phyloP scores from a whole-genome alignment of 1,140 invertebrate genomes.

The Aricia agestis region DNA sequence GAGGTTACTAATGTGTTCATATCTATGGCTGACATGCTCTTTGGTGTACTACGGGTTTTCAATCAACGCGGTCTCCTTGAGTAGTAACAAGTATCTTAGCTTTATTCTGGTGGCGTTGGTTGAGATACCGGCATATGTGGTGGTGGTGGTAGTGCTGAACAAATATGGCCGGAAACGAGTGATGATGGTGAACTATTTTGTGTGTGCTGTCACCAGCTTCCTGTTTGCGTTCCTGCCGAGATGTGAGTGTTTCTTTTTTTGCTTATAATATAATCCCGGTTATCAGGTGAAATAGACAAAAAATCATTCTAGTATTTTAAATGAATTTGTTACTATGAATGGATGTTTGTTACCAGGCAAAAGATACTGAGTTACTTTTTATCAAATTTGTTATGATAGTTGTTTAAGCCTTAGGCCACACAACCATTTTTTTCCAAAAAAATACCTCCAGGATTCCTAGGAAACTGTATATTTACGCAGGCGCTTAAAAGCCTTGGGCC shows the following conservation, averaged over 20 bases:
- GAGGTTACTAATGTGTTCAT: constrained; percentile 80
- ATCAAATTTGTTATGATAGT: no score
- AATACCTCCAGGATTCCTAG: no score
- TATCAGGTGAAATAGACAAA: no score
- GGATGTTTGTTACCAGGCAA: no score
- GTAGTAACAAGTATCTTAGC: constrained; percentile 81
- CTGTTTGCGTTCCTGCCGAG: constrained; percentile 67
- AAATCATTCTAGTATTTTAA: no score
- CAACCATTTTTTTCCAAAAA: no score
- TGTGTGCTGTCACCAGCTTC: constrained; percentile 58
- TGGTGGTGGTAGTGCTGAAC: constrained; percentile 80
- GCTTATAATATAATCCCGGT: no score
- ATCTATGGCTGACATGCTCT: constrained; percentile 84
- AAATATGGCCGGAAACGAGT: constrained; percentile 79
- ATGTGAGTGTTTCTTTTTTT: constrained; percentile 46
- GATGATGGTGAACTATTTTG: constrained; percentile 54
- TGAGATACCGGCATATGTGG: constrained; percentile 84
- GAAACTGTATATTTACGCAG: no score
- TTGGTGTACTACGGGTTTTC: constrained; percentile 90
- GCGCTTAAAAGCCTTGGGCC: no score
- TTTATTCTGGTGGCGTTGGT: constrained; percentile 82
- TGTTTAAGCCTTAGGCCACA: no score
- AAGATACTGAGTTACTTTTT: no score
- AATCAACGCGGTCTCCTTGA: constrained; percentile 86
- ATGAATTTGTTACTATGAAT: no score